Evolutionary conservation across 2,888 invertebrate genomes (phyloP).

Genomic region (Acanthosepion lycidas): DNA sequence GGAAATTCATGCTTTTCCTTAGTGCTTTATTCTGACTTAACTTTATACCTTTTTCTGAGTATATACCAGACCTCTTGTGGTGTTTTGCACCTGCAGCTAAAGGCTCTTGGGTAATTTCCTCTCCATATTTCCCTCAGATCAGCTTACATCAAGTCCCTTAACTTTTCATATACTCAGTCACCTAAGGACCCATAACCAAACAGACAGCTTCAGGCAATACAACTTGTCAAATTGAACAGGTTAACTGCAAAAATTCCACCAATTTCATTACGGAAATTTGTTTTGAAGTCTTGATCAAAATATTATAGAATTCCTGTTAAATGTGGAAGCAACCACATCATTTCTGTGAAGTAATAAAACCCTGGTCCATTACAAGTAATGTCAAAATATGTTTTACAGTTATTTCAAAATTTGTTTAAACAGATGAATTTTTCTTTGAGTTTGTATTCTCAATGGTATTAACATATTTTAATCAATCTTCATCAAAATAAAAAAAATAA

Average conservation of each 20-base stretch:
- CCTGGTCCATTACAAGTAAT: no score
- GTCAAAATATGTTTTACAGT: no score
- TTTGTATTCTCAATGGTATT: no score
- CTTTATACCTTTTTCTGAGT: neutral
- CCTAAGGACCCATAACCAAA: neutral
- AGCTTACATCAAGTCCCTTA: neutral
- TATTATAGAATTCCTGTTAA: no score
- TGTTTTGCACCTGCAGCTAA: neutral
- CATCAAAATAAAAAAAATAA: no score
- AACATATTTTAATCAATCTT: no score
- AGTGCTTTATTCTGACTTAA: neutral
- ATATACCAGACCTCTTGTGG: neutral
- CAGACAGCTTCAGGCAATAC: neutral
- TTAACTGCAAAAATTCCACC: neutral
- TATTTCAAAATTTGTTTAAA: no score
- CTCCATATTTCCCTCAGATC: neutral
- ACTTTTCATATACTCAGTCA: neutral
- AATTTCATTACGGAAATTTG: neutral
- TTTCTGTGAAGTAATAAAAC: no score
- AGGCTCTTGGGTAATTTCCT: neutral
- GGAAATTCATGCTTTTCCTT: neutral
- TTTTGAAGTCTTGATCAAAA: no score
- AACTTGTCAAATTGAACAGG: neutral
- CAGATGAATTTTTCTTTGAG: no score
- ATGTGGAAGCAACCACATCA: no score